These are phyloP conservation scores for Theocolax elegans DNA, from an alignment of 1,140 invertebrate species.

Conservation along the genomic window DNA sequence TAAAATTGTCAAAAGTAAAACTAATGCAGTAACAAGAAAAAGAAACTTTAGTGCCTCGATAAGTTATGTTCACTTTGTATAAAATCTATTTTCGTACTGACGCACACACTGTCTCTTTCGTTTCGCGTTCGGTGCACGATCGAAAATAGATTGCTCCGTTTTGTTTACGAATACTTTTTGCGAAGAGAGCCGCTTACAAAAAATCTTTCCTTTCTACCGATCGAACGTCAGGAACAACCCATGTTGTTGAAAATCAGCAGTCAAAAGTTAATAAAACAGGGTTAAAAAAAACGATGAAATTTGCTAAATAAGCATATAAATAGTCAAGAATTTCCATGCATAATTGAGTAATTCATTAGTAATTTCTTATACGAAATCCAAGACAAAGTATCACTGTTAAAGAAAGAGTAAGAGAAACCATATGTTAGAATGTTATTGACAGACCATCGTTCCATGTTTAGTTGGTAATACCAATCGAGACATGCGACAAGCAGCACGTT, in stretches of 20 bases:
- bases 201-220: not conserved
- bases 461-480: not conserved
- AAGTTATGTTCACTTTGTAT: slow-evolving; percentile 31
- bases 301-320: too few species aligned
- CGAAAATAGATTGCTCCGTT: slow-evolving; percentile 26
- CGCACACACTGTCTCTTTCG: not conserved
- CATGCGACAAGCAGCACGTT: slow-evolving; percentile 27
- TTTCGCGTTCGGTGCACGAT: not conserved
- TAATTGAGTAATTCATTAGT: too few species aligned
- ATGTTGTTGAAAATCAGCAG: too few species aligned
- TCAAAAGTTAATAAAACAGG: too few species aligned
- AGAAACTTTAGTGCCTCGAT: slow-evolving; percentile 4
- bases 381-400: too few species aligned
- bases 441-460: not conserved
- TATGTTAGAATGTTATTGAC: not conserved
- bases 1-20: too few species aligned
- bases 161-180: slow-evolving; percentile 22
- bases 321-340: too few species aligned
- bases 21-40: not conserved
- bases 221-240: too few species aligned
- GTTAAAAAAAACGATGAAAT: too few species aligned
- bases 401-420: not conserved
- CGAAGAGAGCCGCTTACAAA: not conserved
- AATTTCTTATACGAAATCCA: too few species aligned
- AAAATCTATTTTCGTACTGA: slow-evolving; percentile 37